Evolutionary conservation across 64 coral and sea anemone species (phyloP), one percentile per base, ranked within the genome.

Genomic region (Acropora yongei): DNA sequence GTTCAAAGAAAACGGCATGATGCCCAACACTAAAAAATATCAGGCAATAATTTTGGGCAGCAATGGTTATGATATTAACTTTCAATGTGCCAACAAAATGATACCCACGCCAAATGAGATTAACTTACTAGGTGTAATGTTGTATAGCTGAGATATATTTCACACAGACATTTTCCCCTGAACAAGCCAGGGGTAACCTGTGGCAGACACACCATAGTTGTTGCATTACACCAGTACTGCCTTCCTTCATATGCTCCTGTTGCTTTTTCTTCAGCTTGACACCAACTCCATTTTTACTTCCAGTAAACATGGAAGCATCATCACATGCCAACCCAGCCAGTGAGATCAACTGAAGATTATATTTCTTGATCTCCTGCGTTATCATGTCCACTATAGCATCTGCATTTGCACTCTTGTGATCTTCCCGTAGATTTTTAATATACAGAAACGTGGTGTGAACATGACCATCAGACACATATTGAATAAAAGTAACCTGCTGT

Each of bases 191-290:
- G 6, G 76, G 10, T 78, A 78, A 5, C 46, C 76, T 0, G 5
- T 78, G 76, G 6, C 76, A 78, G 19, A 78, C 76, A 18, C 76
- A 78, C 76, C 13, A 78, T 50, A 78, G 45, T 49, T 51, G 76
- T 1, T 78, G 76, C 76, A 78, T 78, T 78, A 78, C n/a, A 6
- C 2, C 2, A 3, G 30, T 20, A 30, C 13, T 78, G 3, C 46
- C 46, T 44, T 76, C 74, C 40, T 47, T 44, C 2, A 78, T 78
- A 49, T 49, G 76, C 5, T 78, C 76, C 76, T 78, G 13, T 50
- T 78, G 76, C 13, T 49, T 78, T 18, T 78, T 49, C 46, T 18
- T 78, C 44, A 78, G 76, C 76, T 78, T 78, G 0, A 49, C 76
- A 1, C 76, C 45, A 78, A 78, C 76, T 49, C 76, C 14, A 78